Evolutionary conservation across 2,888 invertebrate genomes (phyloP).

Genomic region (Saturnia pavonia): DNA sequence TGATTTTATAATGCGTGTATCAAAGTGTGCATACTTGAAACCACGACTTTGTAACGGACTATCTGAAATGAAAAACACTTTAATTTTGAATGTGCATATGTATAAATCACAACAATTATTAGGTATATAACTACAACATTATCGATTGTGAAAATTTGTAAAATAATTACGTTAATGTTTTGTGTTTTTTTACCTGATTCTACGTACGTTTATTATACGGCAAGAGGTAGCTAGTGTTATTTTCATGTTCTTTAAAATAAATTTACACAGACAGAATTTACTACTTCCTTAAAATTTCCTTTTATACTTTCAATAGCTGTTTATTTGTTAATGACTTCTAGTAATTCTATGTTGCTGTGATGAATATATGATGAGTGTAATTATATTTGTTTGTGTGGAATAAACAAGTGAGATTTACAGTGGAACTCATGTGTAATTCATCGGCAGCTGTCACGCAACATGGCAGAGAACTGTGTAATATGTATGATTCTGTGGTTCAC

Average conservation of each 20-base stretch:
- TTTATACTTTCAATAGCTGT: neutral
- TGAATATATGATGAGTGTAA: neutral
- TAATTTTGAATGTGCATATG: neutral
- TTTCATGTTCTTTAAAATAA: no score
- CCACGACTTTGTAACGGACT: no score
- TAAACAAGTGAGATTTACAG: neutral
- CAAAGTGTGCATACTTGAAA: neutral
- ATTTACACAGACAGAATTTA: no score
- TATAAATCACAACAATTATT: neutral
- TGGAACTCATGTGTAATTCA: conserved; percentile 9
- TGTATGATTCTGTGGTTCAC: neutral
- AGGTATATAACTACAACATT: neutral
- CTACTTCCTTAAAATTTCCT: neutral
- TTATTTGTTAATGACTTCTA: neutral
- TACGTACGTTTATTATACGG: no score
- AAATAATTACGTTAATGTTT: no score
- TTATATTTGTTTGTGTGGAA: neutral
- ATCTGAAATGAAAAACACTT: neutral
- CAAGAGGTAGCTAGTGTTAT: no score
- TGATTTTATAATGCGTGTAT: neutral
- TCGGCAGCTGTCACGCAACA: neutral
- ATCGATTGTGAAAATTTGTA: no score
- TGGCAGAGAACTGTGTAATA: conserved; percentile 5
- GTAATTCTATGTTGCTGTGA: conserved; percentile 7
- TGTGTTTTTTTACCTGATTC: no score